A percentile compares a stretch with the other conserved stretches of the same genome.
Evolutionary conservation across 2,797 vertebrate species (phyloP).

Genomic region (Crocodylus rhombifer): DNA sequence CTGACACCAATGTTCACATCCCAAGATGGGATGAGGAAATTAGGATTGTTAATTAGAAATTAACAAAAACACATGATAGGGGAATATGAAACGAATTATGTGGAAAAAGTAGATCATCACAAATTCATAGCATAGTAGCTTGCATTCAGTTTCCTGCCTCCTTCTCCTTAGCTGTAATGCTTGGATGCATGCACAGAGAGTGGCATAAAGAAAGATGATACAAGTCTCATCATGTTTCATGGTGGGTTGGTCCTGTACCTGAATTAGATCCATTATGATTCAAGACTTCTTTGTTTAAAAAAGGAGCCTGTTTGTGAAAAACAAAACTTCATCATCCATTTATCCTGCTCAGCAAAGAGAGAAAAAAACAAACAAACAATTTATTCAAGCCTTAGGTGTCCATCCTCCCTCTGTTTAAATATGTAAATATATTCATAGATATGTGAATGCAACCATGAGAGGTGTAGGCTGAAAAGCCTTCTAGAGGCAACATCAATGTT

Average conservation of each 20-base stretch:
- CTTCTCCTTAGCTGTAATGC: too few relatives aligned
- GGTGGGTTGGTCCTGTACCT: not conserved
- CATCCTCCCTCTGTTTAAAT: not conserved
- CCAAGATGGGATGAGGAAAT: too few relatives aligned
- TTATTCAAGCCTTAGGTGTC: not conserved
- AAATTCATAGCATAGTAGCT: not conserved
- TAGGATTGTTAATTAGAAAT: too few relatives aligned
- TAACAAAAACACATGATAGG: fast-evolving
- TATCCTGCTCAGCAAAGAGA: not conserved
- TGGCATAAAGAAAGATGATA: not conserved
- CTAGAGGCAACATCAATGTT: not conserved
- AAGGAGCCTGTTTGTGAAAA: not conserved
- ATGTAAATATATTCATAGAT: not conserved
- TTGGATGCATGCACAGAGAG: not conserved
- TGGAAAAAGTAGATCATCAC: not conserved
- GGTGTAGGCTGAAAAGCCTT: not conserved
- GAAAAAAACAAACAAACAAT: not conserved
- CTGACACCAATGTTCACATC: too few relatives aligned
- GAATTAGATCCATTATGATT: not conserved
- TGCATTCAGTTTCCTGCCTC: not conserved
- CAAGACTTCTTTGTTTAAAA: not conserved
- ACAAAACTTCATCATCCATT: not conserved
- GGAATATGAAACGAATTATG: not conserved
- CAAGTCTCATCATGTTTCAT: not conserved
- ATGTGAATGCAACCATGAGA: fast-evolving